Evolutionary conservation across 37 sponge, comb jelly and placozoan species (phyloP).

Genomic region (Ianthella basta): DNA sequence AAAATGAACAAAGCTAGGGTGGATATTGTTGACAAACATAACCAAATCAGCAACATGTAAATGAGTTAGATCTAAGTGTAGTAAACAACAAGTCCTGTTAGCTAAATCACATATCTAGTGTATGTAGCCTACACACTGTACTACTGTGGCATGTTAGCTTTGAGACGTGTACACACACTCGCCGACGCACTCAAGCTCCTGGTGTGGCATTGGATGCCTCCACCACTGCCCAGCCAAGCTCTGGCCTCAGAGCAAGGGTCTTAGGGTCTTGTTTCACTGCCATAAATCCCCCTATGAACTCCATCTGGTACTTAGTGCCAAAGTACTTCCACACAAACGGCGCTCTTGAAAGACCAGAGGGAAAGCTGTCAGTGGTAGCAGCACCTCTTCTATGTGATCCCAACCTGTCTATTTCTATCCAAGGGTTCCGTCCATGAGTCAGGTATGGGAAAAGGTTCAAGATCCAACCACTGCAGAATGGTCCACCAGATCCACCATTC

Average conservation of each 20-base stretch:
- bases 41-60: no score
- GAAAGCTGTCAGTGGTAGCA: constrained; percentile 12
- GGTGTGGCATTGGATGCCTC: not conserved
- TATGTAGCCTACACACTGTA: no score
- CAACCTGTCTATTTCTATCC: not conserved
- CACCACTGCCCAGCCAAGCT: constrained; percentile 66
- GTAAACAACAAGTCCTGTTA: no score
- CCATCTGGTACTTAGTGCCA: constrained; percentile 14
- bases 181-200: no score
- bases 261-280: constrained; percentile 32
- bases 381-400: not conserved
- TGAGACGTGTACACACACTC: no score
- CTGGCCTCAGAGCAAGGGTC: constrained; percentile 44
- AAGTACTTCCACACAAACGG: constrained; percentile 52
- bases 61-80: no score
- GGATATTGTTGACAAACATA: no score
- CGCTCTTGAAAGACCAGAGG: constrained; percentile 35
- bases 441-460: constrained; percentile 50
- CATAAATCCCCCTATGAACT: constrained; percentile 65
- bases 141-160: no score
- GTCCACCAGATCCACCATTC: constrained; percentile 37
- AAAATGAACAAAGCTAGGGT: no score
- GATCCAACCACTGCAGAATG: constrained; percentile 59
- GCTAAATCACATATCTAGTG: no score
- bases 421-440: not conserved